Evolutionary conservation across 1,140 invertebrate genomes (phyloP), one percentile per base, ranked within the genome.

Genomic region (Trypoxylus dichotomus): DNA sequence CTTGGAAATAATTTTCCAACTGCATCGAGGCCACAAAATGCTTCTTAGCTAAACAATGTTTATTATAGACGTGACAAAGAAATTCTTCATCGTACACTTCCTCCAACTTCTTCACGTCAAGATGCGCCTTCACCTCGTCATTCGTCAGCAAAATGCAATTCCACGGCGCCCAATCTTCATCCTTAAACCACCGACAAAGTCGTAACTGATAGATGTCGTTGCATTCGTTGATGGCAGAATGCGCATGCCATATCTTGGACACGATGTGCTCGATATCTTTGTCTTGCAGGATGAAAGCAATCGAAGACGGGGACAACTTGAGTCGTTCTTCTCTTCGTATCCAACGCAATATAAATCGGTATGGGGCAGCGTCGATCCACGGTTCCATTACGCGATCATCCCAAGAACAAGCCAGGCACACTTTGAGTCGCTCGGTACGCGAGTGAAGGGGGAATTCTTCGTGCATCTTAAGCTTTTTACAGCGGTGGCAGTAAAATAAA

Each of bases 131-230:
- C 60, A 89, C 89, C 85, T 94, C 92, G 68, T 91, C 88, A 1
- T 89, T 83, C 0, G 92, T 93, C 1, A 94, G 84, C 21, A 93
- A 83, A 75, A 94, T 89, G 80, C 91, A 93, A 82, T 94, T 94
- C 92, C 92, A 94, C 0, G 92, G 92, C 8, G 90, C 88, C 92
- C 92, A 94, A 54, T 90, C 89, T 42, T 89, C 82, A 3, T 89
- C 80, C 1, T 86, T 85, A 42, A 89, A 83, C 87, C 91, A 94
- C 13, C 92, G 85, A 29, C 88, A 88, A 24, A 93, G 81, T 54
- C 90, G 85, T 58, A 94, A 82, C 27, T 89, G 83, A 5, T 89
- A 88, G 13, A 92, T 82, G 79, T 93, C 90, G 19, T 82, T 81
- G 41, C 86, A 87, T 80, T 91, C 91, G 75, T 90, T 92, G 8